phyloP scores from a whole-genome alignment of 2,888 invertebrate genomes.

The Agonopterix subpropinquella region DNA sequence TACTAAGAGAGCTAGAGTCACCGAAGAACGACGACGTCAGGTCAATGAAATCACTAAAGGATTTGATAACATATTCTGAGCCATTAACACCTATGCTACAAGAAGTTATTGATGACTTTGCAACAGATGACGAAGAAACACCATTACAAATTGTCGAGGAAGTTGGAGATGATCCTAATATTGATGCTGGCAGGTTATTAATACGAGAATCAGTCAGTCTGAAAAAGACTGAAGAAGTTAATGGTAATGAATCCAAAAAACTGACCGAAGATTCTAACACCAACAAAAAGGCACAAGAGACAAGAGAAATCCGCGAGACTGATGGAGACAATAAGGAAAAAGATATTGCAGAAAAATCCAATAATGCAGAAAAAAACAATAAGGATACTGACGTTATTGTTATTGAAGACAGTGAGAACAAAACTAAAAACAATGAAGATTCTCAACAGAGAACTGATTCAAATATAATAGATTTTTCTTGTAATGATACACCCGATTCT shows the following conservation, averaged over 20 bases:
- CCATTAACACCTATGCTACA: conserved; percentile 49
- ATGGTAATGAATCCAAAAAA: conserved; percentile 10
- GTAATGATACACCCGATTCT: conserved; percentile 39
- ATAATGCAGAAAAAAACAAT: not conserved
- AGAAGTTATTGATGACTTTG: conserved; percentile 52
- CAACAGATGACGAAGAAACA: conserved; percentile 43
- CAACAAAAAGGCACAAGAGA: conserved; percentile 4
- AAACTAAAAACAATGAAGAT: conserved; percentile 12
- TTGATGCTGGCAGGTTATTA: not conserved
- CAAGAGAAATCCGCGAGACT: too few relatives aligned
- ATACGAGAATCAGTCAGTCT: not conserved
- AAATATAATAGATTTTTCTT: conserved; percentile 7
- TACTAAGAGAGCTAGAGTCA: conserved; percentile 38
- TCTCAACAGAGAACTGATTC: not conserved
- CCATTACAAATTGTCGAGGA: conserved; percentile 38
- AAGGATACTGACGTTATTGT: conserved; percentile 2
- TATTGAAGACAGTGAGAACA: not conserved
- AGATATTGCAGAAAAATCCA: conserved; percentile 1
- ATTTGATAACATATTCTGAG: conserved; percentile 48
- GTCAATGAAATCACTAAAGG: conserved; percentile 29
- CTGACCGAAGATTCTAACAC: not conserved
- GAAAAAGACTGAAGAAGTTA: not conserved
- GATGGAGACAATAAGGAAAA: conserved; percentile 1
- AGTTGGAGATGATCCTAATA: not conserved
- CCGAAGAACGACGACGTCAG: conserved; percentile 14